These are phyloP conservation scores for Dasysyrphus albostriatus DNA, from an alignment of 2,888 invertebrate genomes.

Conservation along the genomic window DNA sequence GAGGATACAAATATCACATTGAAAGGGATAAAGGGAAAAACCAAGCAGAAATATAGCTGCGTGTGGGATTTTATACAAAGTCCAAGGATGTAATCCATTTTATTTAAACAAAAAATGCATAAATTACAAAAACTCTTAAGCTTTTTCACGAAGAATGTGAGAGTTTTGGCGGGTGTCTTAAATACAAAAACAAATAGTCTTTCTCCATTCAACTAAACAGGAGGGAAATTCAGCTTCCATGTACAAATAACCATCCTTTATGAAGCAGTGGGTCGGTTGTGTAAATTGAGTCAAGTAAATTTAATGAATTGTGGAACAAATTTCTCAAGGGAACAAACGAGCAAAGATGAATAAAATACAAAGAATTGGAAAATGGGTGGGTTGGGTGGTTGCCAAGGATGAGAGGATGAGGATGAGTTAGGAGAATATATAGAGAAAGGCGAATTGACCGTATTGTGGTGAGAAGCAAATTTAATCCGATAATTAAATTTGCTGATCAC, in stretches of 20 bases:
- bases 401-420: conserved; percentile 10
- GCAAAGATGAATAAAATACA: conserved; percentile 26
- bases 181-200: not conserved
- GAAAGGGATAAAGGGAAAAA: not conserved
- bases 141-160: not conserved
- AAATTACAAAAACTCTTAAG: conserved; percentile 40
- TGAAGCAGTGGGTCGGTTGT: conserved; percentile 40
- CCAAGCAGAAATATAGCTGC: conserved; percentile 15
- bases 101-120: conserved; percentile 42
- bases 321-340: conserved; percentile 58
- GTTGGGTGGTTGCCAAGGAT: not conserved
- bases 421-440: not conserved
- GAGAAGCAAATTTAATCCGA: conserved; percentile 70
- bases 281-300: conserved; percentile 67
- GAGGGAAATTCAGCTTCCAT: too few species aligned
- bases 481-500: conserved; percentile 76
- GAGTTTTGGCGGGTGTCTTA: not conserved
- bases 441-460: conserved; percentile 3
- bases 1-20: not conserved
- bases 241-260: not conserved
- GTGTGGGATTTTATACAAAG: conserved; percentile 30
- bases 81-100: conserved; percentile 49
- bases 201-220: not conserved
- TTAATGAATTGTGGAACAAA: conserved; percentile 60
- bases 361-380: not conserved